Percentiles rank a stretch among this genome's conserved stretches.
Conservation (phyloP, 2,888 invertebrate species). For the Mamestra brassicae region DNA sequence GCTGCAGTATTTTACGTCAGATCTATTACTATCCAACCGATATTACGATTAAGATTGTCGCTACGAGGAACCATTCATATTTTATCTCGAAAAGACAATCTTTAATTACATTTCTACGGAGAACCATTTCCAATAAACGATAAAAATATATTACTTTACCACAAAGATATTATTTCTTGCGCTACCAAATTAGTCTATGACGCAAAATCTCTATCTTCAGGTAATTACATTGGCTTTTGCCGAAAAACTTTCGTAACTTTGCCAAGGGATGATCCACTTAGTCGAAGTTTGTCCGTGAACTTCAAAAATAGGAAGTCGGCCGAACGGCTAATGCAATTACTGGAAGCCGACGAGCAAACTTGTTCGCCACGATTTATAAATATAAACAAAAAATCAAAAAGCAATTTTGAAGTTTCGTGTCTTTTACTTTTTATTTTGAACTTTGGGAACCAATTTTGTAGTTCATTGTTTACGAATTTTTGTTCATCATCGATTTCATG, state of each 20-base stretch:
- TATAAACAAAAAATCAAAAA: slow-evolving; percentile 70
- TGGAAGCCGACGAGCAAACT: slow-evolving; percentile 69
- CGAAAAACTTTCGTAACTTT: slow-evolving; percentile 71
- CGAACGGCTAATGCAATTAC: slow-evolving; percentile 79
- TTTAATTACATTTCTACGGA: slow-evolving; percentile 32
- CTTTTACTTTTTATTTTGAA: slow-evolving; percentile 26
- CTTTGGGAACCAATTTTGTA: slow-evolving; percentile 12
- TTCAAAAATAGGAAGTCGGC: slow-evolving; percentile 78
- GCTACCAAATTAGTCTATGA: slow-evolving; percentile 60
- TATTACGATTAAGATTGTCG: slow-evolving; percentile 4
- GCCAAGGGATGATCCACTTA: slow-evolving; percentile 78
- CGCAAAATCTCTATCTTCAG: slow-evolving; percentile 68
- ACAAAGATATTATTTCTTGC: slow-evolving; percentile 29
- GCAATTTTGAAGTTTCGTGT: slow-evolving; percentile 58
- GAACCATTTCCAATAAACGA: slow-evolving; percentile 50
- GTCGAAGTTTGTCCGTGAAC: slow-evolving; percentile 75
- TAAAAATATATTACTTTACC: slow-evolving; percentile 47
- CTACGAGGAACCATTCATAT: slow-evolving; percentile 24
- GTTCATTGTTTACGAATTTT: slow-evolving; percentile 15
- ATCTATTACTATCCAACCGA: background rate
- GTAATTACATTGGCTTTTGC: slow-evolving; percentile 72
- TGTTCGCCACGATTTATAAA: slow-evolving; percentile 64
- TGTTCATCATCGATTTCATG: background rate
- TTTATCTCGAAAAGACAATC: slow-evolving; percentile 38
- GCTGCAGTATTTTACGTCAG: slow-evolving; percentile 23